Base-by-base conservation (phyloP, 2,797 vertebrate species). In the Chrosomus eos region DNA sequence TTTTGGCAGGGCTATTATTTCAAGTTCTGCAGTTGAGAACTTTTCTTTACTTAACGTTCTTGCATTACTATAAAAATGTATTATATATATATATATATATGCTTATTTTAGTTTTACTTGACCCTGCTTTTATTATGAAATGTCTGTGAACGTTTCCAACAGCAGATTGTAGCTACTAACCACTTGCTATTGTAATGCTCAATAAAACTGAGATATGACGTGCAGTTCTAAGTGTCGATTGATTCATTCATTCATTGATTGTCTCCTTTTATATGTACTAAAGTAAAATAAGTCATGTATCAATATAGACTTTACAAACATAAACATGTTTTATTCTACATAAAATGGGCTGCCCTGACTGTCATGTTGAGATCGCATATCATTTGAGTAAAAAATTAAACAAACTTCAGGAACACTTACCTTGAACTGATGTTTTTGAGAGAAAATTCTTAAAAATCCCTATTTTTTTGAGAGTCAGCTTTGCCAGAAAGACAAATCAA, bases 171-270 rank as follows among this genome's bases (percentile, higher is more conserved):
- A 36, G 36, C 36, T 36, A 75, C 62, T 74, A 70, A 84, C 31
- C 70, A 84, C 75, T 75, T 92, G 86, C 78, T 83, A 91, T 86
- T 90, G 88, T 90, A 91, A 89, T 91, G 91, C 90, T 92, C 79
- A 81, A 86, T 90, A 94, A 87, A 86, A 93, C 93, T 94, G 93
- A 94, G 94, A 89, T 89, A 84, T 90, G 89, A 87, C 85, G 89
- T 92, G 83, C 87, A 90, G 84, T 58, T 80, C 86, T 76, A 33
- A 83, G 31, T 14, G 4, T 88, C 58, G 23, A 40, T 31, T 81
- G 1, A 70, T 58, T 51, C 0, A 71, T 70, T 81, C 1, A 21
- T 55, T 55, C 1, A 74, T 14, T 71, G n/a, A 18, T 11, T 9
- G 3, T 4, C 7, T 8, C 2, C 4, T 60, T 45, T 4, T 36